Percentiles rank a stretch among this genome's conserved stretches.
Evolutionary conservation across 2,113 vertebrate species (phyloP).

Genomic region (Cyanoramphus novaezelandiae): DNA sequence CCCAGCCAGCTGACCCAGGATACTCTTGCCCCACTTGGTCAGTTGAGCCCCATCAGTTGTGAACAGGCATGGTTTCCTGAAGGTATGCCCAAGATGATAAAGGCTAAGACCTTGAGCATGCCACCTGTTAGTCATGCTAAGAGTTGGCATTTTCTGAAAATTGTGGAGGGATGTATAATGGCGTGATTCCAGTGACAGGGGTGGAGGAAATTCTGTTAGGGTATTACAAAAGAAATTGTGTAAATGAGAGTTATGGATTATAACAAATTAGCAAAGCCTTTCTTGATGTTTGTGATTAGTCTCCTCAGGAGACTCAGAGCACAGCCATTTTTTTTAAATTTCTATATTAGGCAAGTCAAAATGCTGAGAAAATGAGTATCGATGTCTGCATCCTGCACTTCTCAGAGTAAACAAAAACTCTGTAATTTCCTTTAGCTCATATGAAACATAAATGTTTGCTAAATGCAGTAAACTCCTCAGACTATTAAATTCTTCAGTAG

Average conservation of each 20-base stretch:
- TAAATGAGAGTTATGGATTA: not conserved
- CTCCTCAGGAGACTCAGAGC: not conserved
- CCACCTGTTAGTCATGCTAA: not conserved
- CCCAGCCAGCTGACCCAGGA: not conserved
- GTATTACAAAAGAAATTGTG: not conserved
- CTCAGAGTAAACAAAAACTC: not conserved
- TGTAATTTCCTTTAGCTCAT: not conserved
- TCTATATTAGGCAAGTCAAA: not conserved
- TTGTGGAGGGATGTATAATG: not conserved
- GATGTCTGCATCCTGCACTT: not conserved
- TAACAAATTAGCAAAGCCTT: not conserved
- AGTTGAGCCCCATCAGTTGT: not conserved
- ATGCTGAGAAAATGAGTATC: not conserved
- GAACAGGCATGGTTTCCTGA: not conserved
- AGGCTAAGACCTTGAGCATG: not conserved
- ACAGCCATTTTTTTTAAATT: not conserved
- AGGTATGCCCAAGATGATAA: not conserved
- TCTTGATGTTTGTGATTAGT: not conserved
- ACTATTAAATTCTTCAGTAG: not conserved
- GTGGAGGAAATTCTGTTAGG: not conserved
- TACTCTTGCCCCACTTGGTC: not conserved
- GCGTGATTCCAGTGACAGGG: not conserved
- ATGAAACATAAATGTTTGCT: not conserved
- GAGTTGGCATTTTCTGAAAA: not conserved
- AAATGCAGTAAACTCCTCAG: not conserved